Base-by-base conservation (phyloP, 2,113 vertebrate genomes). In the Oxyura jamaicensis region DNA sequence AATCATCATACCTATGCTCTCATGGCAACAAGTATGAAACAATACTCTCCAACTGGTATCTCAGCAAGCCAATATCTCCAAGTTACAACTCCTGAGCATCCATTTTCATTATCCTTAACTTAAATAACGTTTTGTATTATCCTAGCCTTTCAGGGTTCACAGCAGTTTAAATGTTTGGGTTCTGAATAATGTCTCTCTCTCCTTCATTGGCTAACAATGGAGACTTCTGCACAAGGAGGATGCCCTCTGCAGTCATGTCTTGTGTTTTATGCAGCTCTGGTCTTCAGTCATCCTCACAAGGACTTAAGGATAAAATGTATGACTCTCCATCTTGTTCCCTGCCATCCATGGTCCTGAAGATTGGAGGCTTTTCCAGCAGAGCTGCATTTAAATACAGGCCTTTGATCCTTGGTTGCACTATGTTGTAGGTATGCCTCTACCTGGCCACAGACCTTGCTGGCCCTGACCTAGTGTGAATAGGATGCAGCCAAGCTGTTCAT, bases 391-490 rank as follows among this genome's bases (percentile, higher is more conserved):
- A 83, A 7, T 25, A 65, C 81, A 56, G 28, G 7, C 19, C 39
- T 62, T 80, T 39, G 4, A 73, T 79, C 73, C 17, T 60, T 65
- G 39, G 3, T 18, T 77, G 5, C 36, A 11, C 26, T 44, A 23
- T 65, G 22, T 11, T 39, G 33, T 23, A 53, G 26, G 5, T 60
- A 23, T 8, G 11, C 17, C 12, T 50, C 55, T 73, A 15, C 25
- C 13, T 3, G 59, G 22, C 3, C 9, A 7, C 2, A 11, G 8
- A 69, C 16, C 23, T 22, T 28, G 20, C 44, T 91, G 52, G 50
- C 35, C 14, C 6, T 60, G 33, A 25, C 5, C 13, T 0, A 0
- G 1, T 13, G 16, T 1, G 0, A 76, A 39, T 0, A 48, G 21
- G 42, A 46, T 31, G 13, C 68, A 88, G 44, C 4, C 39, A 79